phyloP scores from a whole-genome alignment of 2,797 vertebrate species.

The Gambusia yucatana region DNA sequence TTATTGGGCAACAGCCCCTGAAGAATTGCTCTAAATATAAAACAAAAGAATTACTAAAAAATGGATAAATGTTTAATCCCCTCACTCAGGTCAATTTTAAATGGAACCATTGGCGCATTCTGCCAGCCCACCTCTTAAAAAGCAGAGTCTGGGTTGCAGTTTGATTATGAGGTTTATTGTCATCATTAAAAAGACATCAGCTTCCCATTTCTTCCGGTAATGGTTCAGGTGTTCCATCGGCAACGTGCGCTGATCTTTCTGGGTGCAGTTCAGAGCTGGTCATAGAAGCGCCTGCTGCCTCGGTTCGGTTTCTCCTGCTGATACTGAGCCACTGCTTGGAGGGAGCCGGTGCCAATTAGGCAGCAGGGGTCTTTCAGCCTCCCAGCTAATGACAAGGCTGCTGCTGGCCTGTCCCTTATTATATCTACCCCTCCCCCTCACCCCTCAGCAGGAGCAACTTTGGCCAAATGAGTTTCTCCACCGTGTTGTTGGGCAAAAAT shows the following conservation, averaged over 20 bases:
- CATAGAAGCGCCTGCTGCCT: constrained; percentile 43
- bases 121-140: constrained; percentile 47
- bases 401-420: constrained; percentile 75
- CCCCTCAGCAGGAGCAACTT: constrained; percentile 67
- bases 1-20: constrained; percentile 54
- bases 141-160: constrained; percentile 56
- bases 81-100: constrained; percentile 40
- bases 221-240: constrained; percentile 67
- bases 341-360: constrained; percentile 78
- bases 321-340: constrained; percentile 73
- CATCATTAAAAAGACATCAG: constrained; percentile 75
- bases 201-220: constrained; percentile 67
- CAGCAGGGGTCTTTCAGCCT: constrained; percentile 76
- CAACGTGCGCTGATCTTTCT: constrained; percentile 36
- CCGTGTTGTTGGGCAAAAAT: constrained; percentile 67
- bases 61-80: constrained; percentile 51
- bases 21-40: constrained; percentile 44
- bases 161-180: constrained; percentile 69
- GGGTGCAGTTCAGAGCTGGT: constrained; percentile 49
- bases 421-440: constrained; percentile 59
- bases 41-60: constrained; percentile 34
- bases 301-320: constrained; percentile 62
- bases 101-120: constrained; percentile 43
- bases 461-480: constrained; percentile 66
- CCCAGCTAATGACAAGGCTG: constrained; percentile 76